Evolutionary conservation across 2,113 vertebrate species (phyloP).

Genomic region (Lamprologus ornatipinnis): DNA sequence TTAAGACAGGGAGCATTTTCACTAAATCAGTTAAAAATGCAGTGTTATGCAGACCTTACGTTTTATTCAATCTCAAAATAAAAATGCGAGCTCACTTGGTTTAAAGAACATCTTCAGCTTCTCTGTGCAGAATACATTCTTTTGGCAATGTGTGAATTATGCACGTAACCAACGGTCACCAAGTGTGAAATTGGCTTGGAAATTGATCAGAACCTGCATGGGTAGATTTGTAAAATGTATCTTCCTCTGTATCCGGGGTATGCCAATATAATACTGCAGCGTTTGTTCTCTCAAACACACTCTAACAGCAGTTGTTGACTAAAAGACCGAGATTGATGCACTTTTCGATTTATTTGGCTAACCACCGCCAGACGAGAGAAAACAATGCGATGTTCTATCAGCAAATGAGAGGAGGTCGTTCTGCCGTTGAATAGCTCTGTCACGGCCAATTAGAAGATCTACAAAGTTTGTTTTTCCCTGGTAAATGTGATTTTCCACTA

Average conservation of each 20-base stretch:
- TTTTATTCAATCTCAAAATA: neutral
- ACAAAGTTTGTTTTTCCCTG: constrained; percentile 33
- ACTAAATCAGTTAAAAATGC: neutral
- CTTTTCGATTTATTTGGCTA: constrained; percentile 42
- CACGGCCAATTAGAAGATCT: constrained; percentile 49
- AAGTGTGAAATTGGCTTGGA: neutral
- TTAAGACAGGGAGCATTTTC: neutral
- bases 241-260: neutral
- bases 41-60: neutral
- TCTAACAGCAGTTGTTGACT: neutral
- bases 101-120: neutral
- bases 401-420: neutral
- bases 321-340: neutral
- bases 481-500: constrained; percentile 13
- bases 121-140: neutral
- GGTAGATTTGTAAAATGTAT: neutral
- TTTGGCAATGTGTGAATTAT: neutral
- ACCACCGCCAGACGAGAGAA: neutral
- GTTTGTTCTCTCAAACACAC: neutral
- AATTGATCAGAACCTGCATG: neutral
- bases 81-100: neutral
- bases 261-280: neutral
- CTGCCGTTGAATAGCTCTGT: constrained; percentile 9
- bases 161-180: neutral
- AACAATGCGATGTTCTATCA: constrained; percentile 49